Evolutionary conservation across 2,113 vertebrate species (phyloP).

Genomic region (Panthera leo): DNA sequence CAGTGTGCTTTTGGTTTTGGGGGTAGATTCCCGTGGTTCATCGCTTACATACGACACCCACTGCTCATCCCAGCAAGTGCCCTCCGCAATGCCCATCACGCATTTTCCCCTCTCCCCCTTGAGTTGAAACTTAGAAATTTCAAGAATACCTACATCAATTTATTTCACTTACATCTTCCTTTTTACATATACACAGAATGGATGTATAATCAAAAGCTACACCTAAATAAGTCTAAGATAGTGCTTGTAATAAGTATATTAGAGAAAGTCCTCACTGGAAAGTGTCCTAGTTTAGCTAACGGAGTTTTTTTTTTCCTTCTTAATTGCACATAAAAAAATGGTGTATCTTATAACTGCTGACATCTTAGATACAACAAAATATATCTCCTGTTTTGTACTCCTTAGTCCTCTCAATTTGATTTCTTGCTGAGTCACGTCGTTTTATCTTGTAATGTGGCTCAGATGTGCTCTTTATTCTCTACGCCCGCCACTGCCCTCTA

Average conservation of each 20-base stretch:
- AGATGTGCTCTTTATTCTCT: not conserved
- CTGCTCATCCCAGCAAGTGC: too few species aligned
- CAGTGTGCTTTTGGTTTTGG: too few species aligned
- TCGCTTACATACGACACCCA: too few species aligned
- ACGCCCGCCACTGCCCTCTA: not conserved
- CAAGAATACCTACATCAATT: not conserved
- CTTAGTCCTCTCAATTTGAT: not conserved
- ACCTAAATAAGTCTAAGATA: not conserved
- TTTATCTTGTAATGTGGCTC: not conserved
- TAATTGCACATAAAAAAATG: not conserved
- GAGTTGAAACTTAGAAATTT: conserved; percentile 9
- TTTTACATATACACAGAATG: not conserved
- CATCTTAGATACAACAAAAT: not conserved
- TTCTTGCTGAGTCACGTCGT: conserved; percentile 7
- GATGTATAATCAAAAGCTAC: not conserved
- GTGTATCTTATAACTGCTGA: not conserved
- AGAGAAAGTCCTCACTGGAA: not conserved
- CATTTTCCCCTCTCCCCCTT: too few species aligned
- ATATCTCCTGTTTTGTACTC: not conserved
- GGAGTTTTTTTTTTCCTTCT: not conserved
- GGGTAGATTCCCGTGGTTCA: too few species aligned
- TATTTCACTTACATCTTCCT: not conserved
- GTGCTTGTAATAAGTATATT: not conserved
- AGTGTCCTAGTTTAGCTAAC: not conserved
- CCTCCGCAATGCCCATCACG: too few species aligned